Base-by-base conservation (phyloP, 2,888 invertebrate species). In the Myopa tessellatipennis region DNA sequence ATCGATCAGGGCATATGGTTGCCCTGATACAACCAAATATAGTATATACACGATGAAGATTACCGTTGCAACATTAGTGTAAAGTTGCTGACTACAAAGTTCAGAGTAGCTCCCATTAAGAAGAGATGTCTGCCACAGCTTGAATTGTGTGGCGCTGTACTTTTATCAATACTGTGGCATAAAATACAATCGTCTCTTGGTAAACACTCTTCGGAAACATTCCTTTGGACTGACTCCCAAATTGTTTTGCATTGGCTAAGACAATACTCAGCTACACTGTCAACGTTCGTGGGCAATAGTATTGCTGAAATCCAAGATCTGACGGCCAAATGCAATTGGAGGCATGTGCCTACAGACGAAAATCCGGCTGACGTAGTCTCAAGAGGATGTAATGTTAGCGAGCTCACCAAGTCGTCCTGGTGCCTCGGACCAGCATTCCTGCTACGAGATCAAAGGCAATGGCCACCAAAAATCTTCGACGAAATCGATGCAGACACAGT, bases 201-300 rank as follows among this genome's bases (percentile, higher is more conserved):
- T 55, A 45, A 72, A 12, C 18, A 63, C 14, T 34, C 36, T 14
- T 55, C 26, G 34, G 36, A 60, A 18, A 38, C 61, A 65, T 74
- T 63, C 18, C 61, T 79, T 18, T 81, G 80, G 79, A 79, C 81
- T 26, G 79, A 82, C 63, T 82, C 81, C 6, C 77, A 77, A 68
- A 80, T 82, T 18, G 80, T 81, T 3, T 55, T 82, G 14, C 76
- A 76, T 10, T 80, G 82, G 82, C 76, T 81, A 10, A 67, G 58
- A 45, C 60, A 76, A 63, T 80, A 81, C 18, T 79, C 81, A 10
- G 71, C 78, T 1, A 45, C 45, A 10, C 45, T 80, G 3, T 79
- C 77, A 8, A 78, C 74, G 12, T 79, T 81, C 60, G 79, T 81
- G 10, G 78, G 77, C 14, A 82, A 82, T 36, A 74, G 79, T 6